phyloP scores from a whole-genome alignment of 2,888 invertebrate genomes.

The Calameuta pallipes region DNA sequence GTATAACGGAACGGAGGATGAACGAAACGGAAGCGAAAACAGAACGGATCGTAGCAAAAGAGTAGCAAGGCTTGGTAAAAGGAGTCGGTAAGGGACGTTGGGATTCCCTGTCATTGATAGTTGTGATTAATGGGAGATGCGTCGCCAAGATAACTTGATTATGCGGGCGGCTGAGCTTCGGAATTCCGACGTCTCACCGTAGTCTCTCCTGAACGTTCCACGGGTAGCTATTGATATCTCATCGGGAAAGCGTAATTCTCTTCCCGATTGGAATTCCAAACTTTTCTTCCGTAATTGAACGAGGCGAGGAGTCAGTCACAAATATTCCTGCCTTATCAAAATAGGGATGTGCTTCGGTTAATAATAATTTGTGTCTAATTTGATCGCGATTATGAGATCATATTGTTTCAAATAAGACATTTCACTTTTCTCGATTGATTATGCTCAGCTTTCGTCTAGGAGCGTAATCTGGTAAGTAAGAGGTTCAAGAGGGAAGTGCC shows the following conservation, averaged over 20 bases:
- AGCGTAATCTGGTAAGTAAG: not conserved
- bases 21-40: slow-evolving; percentile 3
- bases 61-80: slow-evolving; percentile 18
- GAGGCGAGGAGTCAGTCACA: not conserved
- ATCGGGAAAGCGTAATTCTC: not conserved
- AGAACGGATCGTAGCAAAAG: slow-evolving; percentile 8
- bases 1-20: not conserved
- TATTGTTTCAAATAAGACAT: not conserved
- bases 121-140: slow-evolving; percentile 60
- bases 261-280: not conserved
- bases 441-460: not conserved
- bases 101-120: slow-evolving; percentile 58
- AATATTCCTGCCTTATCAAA: not conserved
- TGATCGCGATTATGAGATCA: not conserved
- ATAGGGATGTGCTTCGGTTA: not conserved
- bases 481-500: slow-evolving; percentile 5
- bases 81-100: slow-evolving; percentile 15
- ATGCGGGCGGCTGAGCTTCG: slow-evolving; percentile 40
- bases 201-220: not conserved
- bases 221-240: not conserved
- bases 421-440: not conserved
- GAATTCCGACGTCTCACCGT: not conserved
- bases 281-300: not conserved
- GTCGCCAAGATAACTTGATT: slow-evolving; percentile 56
- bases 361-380: not conserved